Conservation (phyloP, 1,140 invertebrate species). For the Cyclargus thomasi region DNA sequence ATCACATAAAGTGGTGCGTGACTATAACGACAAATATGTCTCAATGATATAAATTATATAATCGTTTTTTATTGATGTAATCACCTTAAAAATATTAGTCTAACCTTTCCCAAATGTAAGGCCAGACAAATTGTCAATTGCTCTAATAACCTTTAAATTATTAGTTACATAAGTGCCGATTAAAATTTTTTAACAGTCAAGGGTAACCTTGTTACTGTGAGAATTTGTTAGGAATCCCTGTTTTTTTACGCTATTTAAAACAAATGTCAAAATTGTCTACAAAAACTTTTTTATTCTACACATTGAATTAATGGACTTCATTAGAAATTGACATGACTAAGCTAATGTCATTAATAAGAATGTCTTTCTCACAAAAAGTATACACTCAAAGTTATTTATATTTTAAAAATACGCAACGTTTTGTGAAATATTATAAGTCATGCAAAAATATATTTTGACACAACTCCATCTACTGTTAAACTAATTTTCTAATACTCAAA, state of each 20-base stretch:
- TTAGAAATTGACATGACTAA: not conserved
- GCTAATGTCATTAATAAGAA: not conserved
- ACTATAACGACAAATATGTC: not conserved
- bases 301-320: no score
- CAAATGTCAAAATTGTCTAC: not conserved
- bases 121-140: slow-evolving; percentile 5
- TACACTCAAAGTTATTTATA: not conserved
- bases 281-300: no score
- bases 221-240: not conserved
- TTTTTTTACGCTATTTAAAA: not conserved
- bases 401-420: not conserved
- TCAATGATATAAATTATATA: not conserved
- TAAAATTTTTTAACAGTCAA: not conserved
- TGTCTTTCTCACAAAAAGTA: not conserved
- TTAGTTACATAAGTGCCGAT: not conserved
- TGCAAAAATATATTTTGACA: not conserved
- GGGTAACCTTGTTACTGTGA: slow-evolving; percentile 4
- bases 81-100: not conserved
- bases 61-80: not conserved
- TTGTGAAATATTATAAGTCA: not conserved
- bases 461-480: not conserved
- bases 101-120: not conserved
- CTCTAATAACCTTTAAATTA: slow-evolving; percentile 9
- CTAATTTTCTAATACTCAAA: no score
- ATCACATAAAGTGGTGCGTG: not conserved